These are phyloP conservation scores for Caenorhabditis latens DNA, from an alignment of 1,140 invertebrate genomes.

Conservation along the genomic window DNA sequence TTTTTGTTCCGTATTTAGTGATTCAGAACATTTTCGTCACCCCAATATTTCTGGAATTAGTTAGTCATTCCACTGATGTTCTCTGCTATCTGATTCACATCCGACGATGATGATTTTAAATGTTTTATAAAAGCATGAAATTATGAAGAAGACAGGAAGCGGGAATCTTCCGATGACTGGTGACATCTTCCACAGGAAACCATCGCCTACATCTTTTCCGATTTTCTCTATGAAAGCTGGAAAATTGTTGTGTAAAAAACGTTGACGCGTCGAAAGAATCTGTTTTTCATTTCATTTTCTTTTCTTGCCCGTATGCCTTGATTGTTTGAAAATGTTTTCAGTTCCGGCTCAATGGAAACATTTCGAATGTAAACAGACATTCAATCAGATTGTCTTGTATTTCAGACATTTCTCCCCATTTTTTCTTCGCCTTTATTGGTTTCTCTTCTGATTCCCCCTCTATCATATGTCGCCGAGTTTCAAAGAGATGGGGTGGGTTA, in stretches of 20 bases:
- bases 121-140: neutral
- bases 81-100: neutral
- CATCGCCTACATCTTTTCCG: constrained; percentile 1
- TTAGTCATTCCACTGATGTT: constrained; percentile 10
- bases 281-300: constrained; percentile 31
- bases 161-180: neutral
- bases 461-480: too few relatives aligned
- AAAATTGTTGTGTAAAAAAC: neutral
- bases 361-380: constrained; percentile 12
- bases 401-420: neutral
- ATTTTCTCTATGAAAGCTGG: neutral
- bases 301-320: neutral
- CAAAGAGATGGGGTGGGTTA: too few relatives aligned
- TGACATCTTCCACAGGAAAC: neutral
- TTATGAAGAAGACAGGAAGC: neutral
- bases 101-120: neutral
- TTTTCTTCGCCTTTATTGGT: neutral
- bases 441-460: neutral
- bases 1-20: neutral
- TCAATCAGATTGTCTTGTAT: neutral
- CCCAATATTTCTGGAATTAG: neutral
- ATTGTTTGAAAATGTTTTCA: constrained; percentile 28
- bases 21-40: neutral
- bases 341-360: constrained; percentile 25
- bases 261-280: neutral